These are phyloP conservation scores for Coracias cyanogaster DNA, from an alignment of 2,797 vertebrate species.

Conservation along the genomic window DNA sequence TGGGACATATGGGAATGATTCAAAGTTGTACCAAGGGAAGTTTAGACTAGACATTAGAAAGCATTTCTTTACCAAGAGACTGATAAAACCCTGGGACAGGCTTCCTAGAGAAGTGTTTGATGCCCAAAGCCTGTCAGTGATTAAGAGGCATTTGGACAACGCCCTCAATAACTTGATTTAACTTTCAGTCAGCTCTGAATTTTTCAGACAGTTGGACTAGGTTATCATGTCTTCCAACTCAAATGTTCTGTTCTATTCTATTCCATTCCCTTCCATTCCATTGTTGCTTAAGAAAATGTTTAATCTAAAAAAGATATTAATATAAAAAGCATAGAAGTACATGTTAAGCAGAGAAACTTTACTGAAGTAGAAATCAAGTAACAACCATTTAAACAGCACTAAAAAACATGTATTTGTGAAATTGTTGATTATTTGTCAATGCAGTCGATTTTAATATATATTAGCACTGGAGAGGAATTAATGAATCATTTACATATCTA, in stretches of 20 bases:
- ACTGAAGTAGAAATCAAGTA: neutral
- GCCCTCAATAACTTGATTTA: neutral
- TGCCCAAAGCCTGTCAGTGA: neutral
- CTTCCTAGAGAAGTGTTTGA: neutral
- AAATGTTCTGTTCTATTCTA: too few species aligned
- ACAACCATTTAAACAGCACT: neutral
- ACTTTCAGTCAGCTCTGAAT: neutral
- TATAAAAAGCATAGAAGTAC: neutral
- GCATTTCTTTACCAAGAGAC: too few species aligned
- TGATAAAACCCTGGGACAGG: neutral
- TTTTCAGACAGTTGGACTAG: neutral
- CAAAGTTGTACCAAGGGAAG: neutral
- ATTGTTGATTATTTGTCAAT: neutral
- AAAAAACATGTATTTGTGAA: neutral
- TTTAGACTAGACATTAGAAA: too few species aligned
- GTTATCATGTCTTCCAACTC: neutral
- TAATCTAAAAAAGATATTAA: neutral
- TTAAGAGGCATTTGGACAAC: neutral
- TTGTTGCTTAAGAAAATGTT: neutral
- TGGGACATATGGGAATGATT: accelerated
- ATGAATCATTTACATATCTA: neutral
- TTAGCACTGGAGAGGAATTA: neutral
- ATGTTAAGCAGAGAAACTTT: neutral
- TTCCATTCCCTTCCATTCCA: too few species aligned
- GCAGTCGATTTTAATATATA: neutral